Percentiles rank a stretch among this genome's conserved stretches.
Evolutionary conservation across 2,888 invertebrate genomes (phyloP).

Genomic region (Acleris sparsana): DNA sequence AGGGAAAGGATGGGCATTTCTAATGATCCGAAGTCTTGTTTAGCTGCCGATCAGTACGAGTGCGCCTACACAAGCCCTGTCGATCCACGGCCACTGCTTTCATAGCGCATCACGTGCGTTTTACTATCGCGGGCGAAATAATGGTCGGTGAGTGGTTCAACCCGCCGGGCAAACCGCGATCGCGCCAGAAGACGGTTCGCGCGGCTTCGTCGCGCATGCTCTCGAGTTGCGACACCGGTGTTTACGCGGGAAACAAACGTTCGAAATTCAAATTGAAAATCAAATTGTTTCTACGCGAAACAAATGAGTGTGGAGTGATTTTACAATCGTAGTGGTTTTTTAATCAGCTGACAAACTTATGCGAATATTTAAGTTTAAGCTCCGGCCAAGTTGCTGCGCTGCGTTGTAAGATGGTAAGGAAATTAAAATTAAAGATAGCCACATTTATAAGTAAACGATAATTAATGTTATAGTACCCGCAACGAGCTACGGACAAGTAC

Average conservation of each 20-base stretch:
- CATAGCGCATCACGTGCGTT: conserved; percentile 67
- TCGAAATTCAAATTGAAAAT: conserved; percentile 4
- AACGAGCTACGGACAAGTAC: no score
- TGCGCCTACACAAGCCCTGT: conserved; percentile 3
- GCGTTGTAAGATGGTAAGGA: no score
- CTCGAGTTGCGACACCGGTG: conserved; percentile 42
- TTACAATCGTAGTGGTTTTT: background rate
- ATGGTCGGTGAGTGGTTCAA: conserved; percentile 57
- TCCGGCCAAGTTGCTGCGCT: no score
- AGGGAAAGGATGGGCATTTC: background rate
- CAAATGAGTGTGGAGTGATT: conserved; percentile 13
- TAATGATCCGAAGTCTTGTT: conserved; percentile 6
- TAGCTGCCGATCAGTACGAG: background rate
- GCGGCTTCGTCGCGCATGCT: conserved; percentile 68
- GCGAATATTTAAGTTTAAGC: no score
- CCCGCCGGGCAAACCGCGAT: conserved; percentile 44
- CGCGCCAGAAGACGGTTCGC: conserved; percentile 65
- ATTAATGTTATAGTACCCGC: no score
- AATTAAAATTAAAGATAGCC: no score
- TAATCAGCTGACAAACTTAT: background rate
- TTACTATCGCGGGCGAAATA: conserved; percentile 61
- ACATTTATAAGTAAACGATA: no score
- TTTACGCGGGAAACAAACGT: conserved; percentile 61
- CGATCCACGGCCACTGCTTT: conserved; percentile 68
- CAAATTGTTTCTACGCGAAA: background rate